Percentiles rank a stretch among this genome's conserved stretches.
Evolutionary conservation across 2,113 vertebrate genomes (phyloP).

Genomic region (Anseranas semipalmata): DNA sequence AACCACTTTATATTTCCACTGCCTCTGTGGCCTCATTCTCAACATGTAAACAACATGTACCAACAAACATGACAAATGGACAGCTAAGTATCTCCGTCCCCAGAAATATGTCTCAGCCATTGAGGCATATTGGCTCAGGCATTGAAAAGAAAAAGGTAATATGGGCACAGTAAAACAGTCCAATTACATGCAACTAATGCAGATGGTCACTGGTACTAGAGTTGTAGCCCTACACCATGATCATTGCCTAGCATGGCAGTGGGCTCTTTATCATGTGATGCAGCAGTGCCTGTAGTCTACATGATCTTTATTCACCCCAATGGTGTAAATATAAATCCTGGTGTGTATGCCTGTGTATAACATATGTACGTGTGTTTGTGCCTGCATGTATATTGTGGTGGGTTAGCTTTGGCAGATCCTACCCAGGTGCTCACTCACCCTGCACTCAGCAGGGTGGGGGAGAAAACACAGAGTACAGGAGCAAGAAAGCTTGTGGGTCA

Average conservation of each 20-base stretch:
- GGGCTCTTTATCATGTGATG: not conserved
- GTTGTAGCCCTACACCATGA: not conserved
- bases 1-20: not conserved
- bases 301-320: not conserved
- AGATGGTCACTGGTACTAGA: not conserved
- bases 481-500: no score
- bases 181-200: not conserved
- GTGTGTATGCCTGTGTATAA: not conserved
- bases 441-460: no score
- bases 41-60: not conserved
- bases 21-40: not conserved
- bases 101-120: not conserved
- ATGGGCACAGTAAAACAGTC: not conserved
- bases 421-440: no score
- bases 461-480: no score
- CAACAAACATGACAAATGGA: not conserved
- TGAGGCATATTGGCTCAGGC: not conserved
- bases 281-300: not conserved
- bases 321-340: not conserved
- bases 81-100: not conserved
- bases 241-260: not conserved
- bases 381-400: not conserved
- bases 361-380: not conserved
- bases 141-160: not conserved
- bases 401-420: no score